Evolutionary conservation across 2,888 invertebrate genomes (phyloP), one percentile per base, ranked within the genome.

Genomic region (Ypsolopha scabrella): DNA sequence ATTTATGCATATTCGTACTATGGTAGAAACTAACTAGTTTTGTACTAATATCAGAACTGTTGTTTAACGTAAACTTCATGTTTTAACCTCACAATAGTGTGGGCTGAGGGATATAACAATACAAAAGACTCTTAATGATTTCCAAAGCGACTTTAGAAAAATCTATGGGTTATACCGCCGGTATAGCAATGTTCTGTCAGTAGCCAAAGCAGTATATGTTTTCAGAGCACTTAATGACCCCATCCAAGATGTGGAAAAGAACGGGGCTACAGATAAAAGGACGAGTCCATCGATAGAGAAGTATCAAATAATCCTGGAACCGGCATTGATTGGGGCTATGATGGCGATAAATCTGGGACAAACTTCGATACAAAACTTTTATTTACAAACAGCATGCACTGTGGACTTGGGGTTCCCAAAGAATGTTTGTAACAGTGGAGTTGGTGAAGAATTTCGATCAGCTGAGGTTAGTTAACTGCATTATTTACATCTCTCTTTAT

Each of bases 351-450:
- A 81, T 60, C 64, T 86, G 11, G 90, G 91, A 0, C 89, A 90
- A 60, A 81, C 93, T n/a, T 92, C 92, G 7, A 87, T 92, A 10
- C 93, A 93, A 68, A 93, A 93, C 69, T 80, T 93, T 52, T 92
- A 92, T 65, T 75, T 93, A 54, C 90, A 91, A 60, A 93, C 93
- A 60, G 93, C 93, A 0, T 93, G 93, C 61, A 81, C 91, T 35
- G 91, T 93, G 6, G 93, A 93, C 65, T 75, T 93, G 54, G 86
- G 78, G 0, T 89, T 90, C 59, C 71, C 89, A 1, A 78, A 87
- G 45, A 86, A 89, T 59, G 85, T 92, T 6, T 93, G 93, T 64
- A 87, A 88, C 52, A 90, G 89, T 55, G 81, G 83, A 6, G 79
- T 79, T 0, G 80, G 79, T 8, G 77, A 76, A 45, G 76, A 78